Evolutionary conservation across 2,888 invertebrate genomes (phyloP), one percentile per base, ranked within the genome.

Genomic region (Acanthoscelides obtectus): DNA sequence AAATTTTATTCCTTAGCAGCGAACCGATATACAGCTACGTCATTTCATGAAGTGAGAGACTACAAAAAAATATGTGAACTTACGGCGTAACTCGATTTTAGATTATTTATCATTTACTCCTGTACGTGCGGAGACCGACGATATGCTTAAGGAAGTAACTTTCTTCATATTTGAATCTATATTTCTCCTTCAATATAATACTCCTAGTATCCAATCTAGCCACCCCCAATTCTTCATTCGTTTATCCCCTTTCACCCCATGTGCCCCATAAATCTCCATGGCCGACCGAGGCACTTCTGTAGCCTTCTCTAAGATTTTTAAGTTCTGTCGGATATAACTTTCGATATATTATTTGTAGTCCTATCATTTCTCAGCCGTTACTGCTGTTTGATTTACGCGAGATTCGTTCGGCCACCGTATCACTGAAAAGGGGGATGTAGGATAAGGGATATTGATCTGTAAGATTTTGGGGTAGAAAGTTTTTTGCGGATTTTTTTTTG

Each of bases 191-290:
- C 45, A 45, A 6, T 45, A 45, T 45, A 17, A 45, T 45, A 45
- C 45, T 45, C 80, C 78, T 74, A 73, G 75, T 77, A 77, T 77
- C 76, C 79, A 79, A 80, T n/a, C n/a, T n/a, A n/a, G 78, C 80
- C 79, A 76, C 76, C 80, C 78, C 79, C 79, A 78, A 79, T 79
- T 79, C 79, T 77, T 77, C 79, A 79, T 79, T 79, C 78, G 79
- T 80, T 78, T 79, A 75, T 76, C 75, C 78, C 76, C 75, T 76
- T 75, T 72, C 74, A 71, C 72, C 74, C 75, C 71, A 67, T 75
- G 75, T 70, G 75, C 75, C 76, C 78, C 76, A 81, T 81, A 81
- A 81, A 81, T 81, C 79, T 79, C 73, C 72, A 45, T 45, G 45
- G 45, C 6, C 45, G 17, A 12, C 45, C 45, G 17, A 12, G 12